Evolutionary conservation across 2,113 vertebrate genomes (phyloP), one percentile per base, ranked within the genome.

Genomic region (Colaptes auratus): DNA sequence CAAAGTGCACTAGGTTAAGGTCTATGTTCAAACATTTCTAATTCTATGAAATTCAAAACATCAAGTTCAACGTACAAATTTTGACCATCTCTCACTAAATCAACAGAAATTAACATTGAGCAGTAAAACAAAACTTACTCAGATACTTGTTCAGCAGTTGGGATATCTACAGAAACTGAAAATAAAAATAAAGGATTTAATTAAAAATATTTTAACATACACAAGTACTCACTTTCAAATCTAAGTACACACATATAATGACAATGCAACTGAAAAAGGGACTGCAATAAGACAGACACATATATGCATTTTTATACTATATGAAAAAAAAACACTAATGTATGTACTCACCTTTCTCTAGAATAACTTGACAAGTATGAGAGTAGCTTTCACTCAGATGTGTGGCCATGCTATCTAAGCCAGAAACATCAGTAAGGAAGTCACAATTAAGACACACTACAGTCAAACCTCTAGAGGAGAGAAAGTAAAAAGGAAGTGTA

Each of bases 361-460:
- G 80, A 91, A 99, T 97, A 92, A 99, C 97, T 98, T 98, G 98
- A 95, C 99, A 99, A 55, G 95, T 92, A 48, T 99, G 99, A 96
- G 97, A 96, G 39, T 98, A 97, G 79, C 96, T 97, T 89, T 98
- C 98, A 86, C 97, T 98, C 94, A 99, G 97, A 97, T 99, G 99
- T 66, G 98, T 97, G 82, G 98, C 98, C 99, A 99, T 99, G 48
- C 97, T 97, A 97, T 99, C 98, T 70, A 98, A 97, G 28, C 97
- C 98, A 92, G 98, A 98, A 82, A 97, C 98, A 59, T 98, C 98
- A 71, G 98, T 94, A 63, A 98, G 96, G 95, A 99, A 99, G 93
- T 99, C 98, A 96, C 99, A 99, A 97, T 98, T 98, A 89, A 99
- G 98, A 97, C 99, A 99, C 87, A 99, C 98, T 48, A 99, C 96